Base-by-base conservation (phyloP, 2,797 vertebrate genomes). In the Saxicola maurus region DNA sequence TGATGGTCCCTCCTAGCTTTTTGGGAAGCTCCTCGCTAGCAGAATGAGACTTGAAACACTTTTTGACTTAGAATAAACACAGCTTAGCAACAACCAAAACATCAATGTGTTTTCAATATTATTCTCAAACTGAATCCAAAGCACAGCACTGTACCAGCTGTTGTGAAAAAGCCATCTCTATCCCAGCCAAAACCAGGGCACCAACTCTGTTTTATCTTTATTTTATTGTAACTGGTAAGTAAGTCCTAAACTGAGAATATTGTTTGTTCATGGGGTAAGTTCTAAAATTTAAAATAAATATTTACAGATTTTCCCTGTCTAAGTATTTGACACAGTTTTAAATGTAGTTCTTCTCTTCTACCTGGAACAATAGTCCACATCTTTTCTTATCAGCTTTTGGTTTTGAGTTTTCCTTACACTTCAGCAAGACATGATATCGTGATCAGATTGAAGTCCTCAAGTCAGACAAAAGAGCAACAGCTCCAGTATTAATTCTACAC, bases 1-100 rank as follows among this genome's bases (percentile, higher is more conserved):
- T 1, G 1, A 11, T 23, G 5, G 14, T 72, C 3, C 25, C 20
- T 86, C 17, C 4, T 31, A 45, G 0, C 20, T 30, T 45, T 45
- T 59, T 27, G 30, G 33, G 8, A 52, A 53, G 12, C 12, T 72
- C 6, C 17, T 46, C 33, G 14, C 21, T 13, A 45, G 40, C 30
- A 59, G 15, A 60, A 48, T 13, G 33, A 51, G 17, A 23, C 17
- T 17, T 40, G 17, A 46, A 65, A 59, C 73, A 16, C 18, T 33
- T 52, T 9, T 45, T 59, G 9, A 30, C 11, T 51, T 33, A 33
- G 17, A 49, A 38, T 45, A 51, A 64, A 12, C 24, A 30, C 19
- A 51, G 3, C 5, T 24, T 43, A 64, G 28, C 19, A 71, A 38
- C 37, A 57, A 15, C 9, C 4, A 37, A 57, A 45, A 33, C 3